Base-by-base conservation (phyloP, 2,113 vertebrate genomes). In the Pelobates fuscus region DNA sequence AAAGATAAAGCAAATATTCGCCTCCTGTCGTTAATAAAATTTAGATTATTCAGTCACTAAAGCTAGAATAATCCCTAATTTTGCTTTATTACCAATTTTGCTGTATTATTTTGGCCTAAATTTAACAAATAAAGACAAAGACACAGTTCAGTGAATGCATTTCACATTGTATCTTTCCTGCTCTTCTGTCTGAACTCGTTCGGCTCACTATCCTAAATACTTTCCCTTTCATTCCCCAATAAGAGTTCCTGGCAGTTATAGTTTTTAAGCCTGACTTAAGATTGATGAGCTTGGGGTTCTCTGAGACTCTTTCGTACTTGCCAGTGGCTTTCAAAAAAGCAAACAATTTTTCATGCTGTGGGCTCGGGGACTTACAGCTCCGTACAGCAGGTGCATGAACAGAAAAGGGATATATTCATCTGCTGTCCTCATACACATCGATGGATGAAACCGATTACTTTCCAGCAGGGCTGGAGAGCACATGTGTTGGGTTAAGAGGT, bases 251-350 rank as follows among this genome's bases (percentile, higher is more conserved):
- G 71, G 65, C 71, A 66, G 46, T 58, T 37, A 43, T 65, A 65
- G 49, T n/a, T n/a, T n/a, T n/a, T 65, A 30, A 66, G 43, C 71
- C 71, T 66, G 62, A 74, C 49, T 74, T 44, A 74, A 74, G 71
- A 74, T 74, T 74, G 57, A 74, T 32, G 71, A 74, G 71, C 71
- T 74, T 23, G 52, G 62, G 71, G 71, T 46, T 74, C 52, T 66
- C 25, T 20, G 71, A 74, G 62, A 65, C 71, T 74, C 30, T 58
- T 30, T 37, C 24, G 24, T n/a, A 74, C 61, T 74, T 74, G 61
- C 71, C 71, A 74, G 71, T 74, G 71, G 71, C 71, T 74, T 74
- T 61, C 62, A 74, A 74, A 74, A 74, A 65, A 74, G 71, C 71
- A 74, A 74, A 66, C 71, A 65, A 74, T 74, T 65, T 74, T 74